Percentiles rank a stretch among this genome's conserved stretches.
Conservation (phyloP, 2,888 invertebrate genomes). For the Amphipyra tragopoginis region DNA sequence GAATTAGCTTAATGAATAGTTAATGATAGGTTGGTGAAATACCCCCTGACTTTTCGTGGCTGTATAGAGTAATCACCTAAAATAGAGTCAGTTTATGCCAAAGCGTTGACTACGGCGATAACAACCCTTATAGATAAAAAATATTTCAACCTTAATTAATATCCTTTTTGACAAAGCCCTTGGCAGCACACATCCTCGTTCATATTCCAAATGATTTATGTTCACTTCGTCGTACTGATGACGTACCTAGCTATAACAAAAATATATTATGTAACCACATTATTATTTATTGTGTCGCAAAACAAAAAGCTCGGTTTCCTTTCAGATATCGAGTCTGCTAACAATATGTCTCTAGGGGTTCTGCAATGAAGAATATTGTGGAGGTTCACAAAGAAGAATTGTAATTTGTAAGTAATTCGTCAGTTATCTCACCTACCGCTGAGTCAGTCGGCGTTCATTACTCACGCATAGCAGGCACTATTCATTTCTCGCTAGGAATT, state of each 20-base stretch:
- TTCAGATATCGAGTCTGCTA: slow-evolving; percentile 42
- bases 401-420: slow-evolving; percentile 55
- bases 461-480: slow-evolving; percentile 43
- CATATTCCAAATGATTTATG: slow-evolving; percentile 40
- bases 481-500: slow-evolving; percentile 49
- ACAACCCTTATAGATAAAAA: neutral
- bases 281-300: slow-evolving; percentile 56
- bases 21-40: too few relatives aligned
- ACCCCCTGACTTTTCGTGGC: too few relatives aligned
- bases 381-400: slow-evolving; percentile 27
- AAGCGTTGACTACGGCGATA: neutral
- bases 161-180: slow-evolving; percentile 13
- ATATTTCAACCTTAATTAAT: slow-evolving; percentile 6
- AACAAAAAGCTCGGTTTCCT: slow-evolving; percentile 48
- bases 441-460: slow-evolving; percentile 52
- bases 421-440: slow-evolving; percentile 44
- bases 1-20: too few relatives aligned
- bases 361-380: slow-evolving; percentile 38
- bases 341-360: slow-evolving; percentile 35
- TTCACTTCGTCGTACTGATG: slow-evolving; percentile 34
- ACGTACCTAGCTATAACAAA: slow-evolving; percentile 45
- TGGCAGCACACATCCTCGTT: slow-evolving; percentile 6
- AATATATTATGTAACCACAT: slow-evolving; percentile 54
- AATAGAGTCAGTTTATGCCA: neutral
- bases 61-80: neutral